phyloP scores from a whole-genome alignment of 2,113 vertebrate genomes.

The Neoarius graeffei region DNA sequence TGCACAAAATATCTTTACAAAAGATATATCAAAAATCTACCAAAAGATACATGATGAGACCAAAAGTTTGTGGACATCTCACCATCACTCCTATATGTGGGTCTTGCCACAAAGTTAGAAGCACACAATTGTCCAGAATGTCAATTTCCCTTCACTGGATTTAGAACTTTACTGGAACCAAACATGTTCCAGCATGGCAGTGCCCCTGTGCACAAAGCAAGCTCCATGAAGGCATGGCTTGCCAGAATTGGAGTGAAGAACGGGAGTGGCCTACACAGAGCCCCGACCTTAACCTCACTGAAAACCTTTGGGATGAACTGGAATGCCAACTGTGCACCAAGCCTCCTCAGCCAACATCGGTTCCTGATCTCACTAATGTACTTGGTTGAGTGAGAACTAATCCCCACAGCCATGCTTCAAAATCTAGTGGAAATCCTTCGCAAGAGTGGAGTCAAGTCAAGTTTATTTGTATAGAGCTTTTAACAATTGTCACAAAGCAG shows the following conservation, averaged over 20 bases:
- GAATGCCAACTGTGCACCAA: neutral
- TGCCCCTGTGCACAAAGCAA: neutral
- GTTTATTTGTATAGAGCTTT: too few species aligned
- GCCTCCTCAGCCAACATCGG: neutral
- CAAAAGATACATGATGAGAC: neutral
- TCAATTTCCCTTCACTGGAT: neutral
- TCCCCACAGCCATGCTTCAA: neutral
- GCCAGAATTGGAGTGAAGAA: neutral
- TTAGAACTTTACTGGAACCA: too few species aligned
- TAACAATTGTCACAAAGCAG: too few species aligned
- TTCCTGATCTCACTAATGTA: neutral
- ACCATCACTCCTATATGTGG: neutral
- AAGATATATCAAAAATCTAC: neutral
- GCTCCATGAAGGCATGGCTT: neutral
- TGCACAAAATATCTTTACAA: neutral
- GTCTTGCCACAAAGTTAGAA: neutral
- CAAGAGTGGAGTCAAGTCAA: neutral
- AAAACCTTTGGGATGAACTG: neutral
- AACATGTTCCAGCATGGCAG: neutral
- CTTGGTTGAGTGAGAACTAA: neutral
- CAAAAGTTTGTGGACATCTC: neutral
- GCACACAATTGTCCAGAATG: neutral
- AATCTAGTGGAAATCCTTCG: neutral
- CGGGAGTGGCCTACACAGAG: neutral
- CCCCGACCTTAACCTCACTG: neutral